These are phyloP conservation scores for Phania funesta DNA, from an alignment of 2,888 invertebrate genomes.

Conservation along the genomic window DNA sequence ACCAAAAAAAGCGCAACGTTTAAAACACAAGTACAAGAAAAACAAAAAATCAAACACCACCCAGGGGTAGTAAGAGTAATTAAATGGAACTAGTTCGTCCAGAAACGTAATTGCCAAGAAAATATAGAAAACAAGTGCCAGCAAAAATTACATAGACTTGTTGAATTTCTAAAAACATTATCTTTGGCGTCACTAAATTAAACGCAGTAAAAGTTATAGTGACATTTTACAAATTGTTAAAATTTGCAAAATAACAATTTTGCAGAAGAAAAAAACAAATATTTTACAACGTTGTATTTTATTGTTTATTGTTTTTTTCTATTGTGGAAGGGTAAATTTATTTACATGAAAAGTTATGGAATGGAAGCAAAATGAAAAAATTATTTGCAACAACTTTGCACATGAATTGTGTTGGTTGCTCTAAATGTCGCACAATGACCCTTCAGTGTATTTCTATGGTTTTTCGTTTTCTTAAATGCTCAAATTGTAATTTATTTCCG, in stretches of 20 bases:
- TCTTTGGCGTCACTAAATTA: constrained; percentile 8
- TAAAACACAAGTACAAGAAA: not conserved
- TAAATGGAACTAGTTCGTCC: constrained; percentile 42
- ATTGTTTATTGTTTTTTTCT: not conserved
- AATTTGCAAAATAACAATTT: constrained; percentile 16
- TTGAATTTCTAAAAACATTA: constrained; percentile 35
- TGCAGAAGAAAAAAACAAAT: not conserved
- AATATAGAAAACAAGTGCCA: not conserved
- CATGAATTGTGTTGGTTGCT: not conserved
- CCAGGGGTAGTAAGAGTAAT: constrained; percentile 34
- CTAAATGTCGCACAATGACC: constrained; percentile 35
- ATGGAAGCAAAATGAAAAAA: constrained; percentile 12
- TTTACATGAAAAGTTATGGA: constrained; percentile 27
- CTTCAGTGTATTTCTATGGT: not conserved
- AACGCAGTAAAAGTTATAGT: constrained; percentile 40
- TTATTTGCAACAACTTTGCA: not conserved
- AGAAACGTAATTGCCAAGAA: constrained; percentile 24
- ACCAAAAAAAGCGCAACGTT: no score
- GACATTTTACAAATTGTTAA: constrained; percentile 50
- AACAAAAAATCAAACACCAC: constrained; percentile 7
- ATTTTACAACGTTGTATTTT: constrained; percentile 16
- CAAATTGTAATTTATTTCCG: constrained; percentile 27
- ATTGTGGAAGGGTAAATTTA: constrained; percentile 23
- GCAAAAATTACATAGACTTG: constrained; percentile 52
- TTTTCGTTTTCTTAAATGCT: not conserved